These are phyloP conservation scores for Choristoneura fumiferana DNA, from an alignment of 1,140 invertebrate genomes.

Conservation along the genomic window DNA sequence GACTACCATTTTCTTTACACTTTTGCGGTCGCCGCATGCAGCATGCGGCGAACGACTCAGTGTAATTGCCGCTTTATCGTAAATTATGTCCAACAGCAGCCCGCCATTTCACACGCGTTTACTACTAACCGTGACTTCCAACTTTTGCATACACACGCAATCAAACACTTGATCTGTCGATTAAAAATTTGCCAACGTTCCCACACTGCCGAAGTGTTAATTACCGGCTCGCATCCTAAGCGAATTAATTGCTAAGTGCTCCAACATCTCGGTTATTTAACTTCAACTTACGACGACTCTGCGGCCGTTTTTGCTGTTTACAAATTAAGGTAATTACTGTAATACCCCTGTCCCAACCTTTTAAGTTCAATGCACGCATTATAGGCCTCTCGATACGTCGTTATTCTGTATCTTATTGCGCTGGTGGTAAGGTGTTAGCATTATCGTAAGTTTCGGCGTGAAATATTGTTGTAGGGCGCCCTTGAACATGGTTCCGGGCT, in stretches of 20 bases:
- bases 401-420: slow-evolving; percentile 43
- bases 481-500: slow-evolving; percentile 56
- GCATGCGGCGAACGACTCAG: no score
- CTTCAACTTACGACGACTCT: slow-evolving; percentile 37
- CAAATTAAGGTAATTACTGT: slow-evolving; percentile 70
- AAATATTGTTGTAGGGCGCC: slow-evolving; percentile 51
- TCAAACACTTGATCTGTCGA: slow-evolving; percentile 34
- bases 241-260: slow-evolving; percentile 21
- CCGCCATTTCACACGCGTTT: not conserved
- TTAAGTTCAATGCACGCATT: slow-evolving; percentile 66
- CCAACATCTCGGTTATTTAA: slow-evolving; percentile 39
- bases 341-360: slow-evolving; percentile 65
- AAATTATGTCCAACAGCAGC: not conserved
- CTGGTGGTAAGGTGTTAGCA: slow-evolving; percentile 37
- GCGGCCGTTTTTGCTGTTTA: slow-evolving; percentile 61
- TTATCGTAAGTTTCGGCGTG: slow-evolving; percentile 37
- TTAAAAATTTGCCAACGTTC: slow-evolving; percentile 34
- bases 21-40: no score
- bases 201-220: slow-evolving; percentile 25
- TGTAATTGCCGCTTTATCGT: not conserved
- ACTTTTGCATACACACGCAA: slow-evolving; percentile 31
- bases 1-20: no score
- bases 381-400: slow-evolving; percentile 26
- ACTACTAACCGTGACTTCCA: slow-evolving; percentile 21
- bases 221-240: slow-evolving; percentile 31